Evolutionary conservation across 2,113 vertebrate genomes (phyloP).

Genomic region (Leucopsar rothschildi): DNA sequence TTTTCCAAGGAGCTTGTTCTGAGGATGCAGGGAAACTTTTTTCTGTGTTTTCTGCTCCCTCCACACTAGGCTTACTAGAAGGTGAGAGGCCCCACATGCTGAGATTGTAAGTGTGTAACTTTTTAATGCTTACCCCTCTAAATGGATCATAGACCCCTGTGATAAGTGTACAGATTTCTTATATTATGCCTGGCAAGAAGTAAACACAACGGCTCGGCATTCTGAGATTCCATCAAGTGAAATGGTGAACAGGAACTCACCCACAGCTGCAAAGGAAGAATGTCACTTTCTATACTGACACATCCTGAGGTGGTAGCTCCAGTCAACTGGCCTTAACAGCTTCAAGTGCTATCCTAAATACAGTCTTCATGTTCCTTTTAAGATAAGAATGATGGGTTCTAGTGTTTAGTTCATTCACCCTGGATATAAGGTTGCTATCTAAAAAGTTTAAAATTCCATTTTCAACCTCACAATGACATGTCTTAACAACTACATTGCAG

Average conservation of each 20-base stretch:
- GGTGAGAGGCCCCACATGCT: not conserved
- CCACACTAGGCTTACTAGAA: not conserved
- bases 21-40: too few species aligned
- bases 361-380: not conserved
- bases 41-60: too few species aligned
- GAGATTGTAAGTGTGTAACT: not conserved
- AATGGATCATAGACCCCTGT: not conserved
- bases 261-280: not conserved
- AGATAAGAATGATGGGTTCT: not conserved
- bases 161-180: not conserved
- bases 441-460: not conserved
- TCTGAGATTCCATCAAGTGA: not conserved
- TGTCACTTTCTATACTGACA: not conserved
- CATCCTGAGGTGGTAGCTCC: not conserved
- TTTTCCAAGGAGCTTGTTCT: too few species aligned
- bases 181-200: not conserved
- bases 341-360: not conserved
- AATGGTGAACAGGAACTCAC: not conserved
- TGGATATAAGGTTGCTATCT: not conserved
- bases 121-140: not conserved
- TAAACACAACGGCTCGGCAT: not conserved
- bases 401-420: not conserved
- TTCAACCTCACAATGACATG: not conserved
- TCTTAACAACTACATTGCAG: not conserved
- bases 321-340: not conserved